A percentile compares a stretch with the other conserved stretches of the same genome.
Conservation (phyloP, 1,140 invertebrate genomes). For the Hesperophylax magnus region DNA sequence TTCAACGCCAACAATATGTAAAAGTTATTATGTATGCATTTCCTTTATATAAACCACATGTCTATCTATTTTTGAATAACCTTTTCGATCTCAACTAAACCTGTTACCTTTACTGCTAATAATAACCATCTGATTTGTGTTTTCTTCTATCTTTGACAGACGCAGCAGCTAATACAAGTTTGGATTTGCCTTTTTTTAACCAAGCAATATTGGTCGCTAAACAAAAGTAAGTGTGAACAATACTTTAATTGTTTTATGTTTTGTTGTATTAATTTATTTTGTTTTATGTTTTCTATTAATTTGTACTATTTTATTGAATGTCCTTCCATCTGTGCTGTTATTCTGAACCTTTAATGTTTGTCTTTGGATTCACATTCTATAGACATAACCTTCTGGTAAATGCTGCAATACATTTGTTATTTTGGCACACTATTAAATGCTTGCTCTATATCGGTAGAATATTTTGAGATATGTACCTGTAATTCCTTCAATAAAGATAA, state of each 20-base stretch:
- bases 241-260: neutral
- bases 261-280: neutral
- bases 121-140: slow-evolving; percentile 36
- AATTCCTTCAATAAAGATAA: no score
- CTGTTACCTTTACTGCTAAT: slow-evolving; percentile 5
- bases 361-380: no score
- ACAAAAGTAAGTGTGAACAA: slow-evolving; percentile 47
- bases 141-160: slow-evolving; percentile 52
- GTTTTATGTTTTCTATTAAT: neutral
- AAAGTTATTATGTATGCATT: no score
- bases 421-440: no score
- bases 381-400: no score
- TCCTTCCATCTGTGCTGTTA: neutral
- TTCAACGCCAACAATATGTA: no score
- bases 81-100: neutral
- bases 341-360: no score
- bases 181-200: slow-evolving; percentile 54
- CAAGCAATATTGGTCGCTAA: slow-evolving; percentile 54
- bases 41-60: no score
- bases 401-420: no score
- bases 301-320: neutral
- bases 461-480: no score
- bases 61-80: no score
- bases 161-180: slow-evolving; percentile 52
- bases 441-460: no score